These are phyloP conservation scores for Crepidodera aurea DNA, from an alignment of 2,888 invertebrate species.

Conservation along the genomic window DNA sequence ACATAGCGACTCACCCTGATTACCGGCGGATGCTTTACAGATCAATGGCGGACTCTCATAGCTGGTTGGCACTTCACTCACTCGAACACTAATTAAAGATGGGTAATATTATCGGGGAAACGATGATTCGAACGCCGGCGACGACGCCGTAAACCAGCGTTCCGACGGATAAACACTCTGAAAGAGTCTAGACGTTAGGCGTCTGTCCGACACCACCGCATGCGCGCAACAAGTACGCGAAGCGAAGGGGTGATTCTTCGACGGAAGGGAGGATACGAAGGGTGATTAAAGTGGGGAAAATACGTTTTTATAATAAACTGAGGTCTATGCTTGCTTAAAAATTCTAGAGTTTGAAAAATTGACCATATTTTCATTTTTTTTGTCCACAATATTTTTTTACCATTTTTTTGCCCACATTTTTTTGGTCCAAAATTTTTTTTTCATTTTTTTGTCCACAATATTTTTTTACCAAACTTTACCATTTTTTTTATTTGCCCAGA, in stretches of 20 bases:
- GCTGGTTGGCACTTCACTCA: slow-evolving; percentile 19
- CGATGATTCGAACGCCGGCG: slow-evolving; percentile 10
- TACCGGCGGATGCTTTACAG: slow-evolving; percentile 2
- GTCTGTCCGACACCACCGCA: slow-evolving; percentile 24
- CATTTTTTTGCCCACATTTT: no score
- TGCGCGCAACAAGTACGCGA: slow-evolving; percentile 32
- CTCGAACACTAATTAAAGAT: slow-evolving; percentile 25
- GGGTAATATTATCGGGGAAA: slow-evolving; percentile 23
- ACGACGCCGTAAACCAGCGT: slow-evolving; percentile 24
- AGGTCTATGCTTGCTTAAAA: no score
- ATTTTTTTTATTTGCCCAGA: no score
- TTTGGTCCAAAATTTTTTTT: no score
- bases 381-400: no score
- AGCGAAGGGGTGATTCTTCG: background rate
- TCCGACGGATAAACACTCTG: slow-evolving; percentile 27
- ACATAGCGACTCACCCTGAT: slow-evolving; percentile 19
- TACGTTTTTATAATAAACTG: no score
- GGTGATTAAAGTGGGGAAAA: no score
- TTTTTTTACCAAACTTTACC: no score
- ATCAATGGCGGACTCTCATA: slow-evolving; percentile 27
- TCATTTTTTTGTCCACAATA: no score
- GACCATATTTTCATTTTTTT: no score
- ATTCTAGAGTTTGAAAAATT: no score
- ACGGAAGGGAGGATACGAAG: no score
- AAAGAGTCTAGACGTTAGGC: slow-evolving; percentile 29